Percentiles rank a stretch among this genome's conserved stretches.
Evolutionary conservation across 2,888 invertebrate species (phyloP).

Genomic region (Thelaira solivaga): DNA sequence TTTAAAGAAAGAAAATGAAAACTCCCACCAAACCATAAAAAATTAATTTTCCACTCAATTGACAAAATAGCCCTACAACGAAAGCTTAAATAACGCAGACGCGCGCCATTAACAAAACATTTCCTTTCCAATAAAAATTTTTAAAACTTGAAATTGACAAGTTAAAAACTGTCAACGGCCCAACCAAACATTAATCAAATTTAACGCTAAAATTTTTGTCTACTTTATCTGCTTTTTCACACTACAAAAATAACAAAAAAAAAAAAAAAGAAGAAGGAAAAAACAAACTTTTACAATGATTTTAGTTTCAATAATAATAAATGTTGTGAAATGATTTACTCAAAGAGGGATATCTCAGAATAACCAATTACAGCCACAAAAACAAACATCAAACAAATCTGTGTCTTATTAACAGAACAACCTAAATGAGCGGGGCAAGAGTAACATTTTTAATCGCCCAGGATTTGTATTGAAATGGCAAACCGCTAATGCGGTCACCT

Average conservation of each 20-base stretch:
- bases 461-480: too few species aligned
- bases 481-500: too few species aligned
- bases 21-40: slow-evolving; percentile 19
- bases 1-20: not conserved
- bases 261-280: slow-evolving; percentile 12
- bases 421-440: too few species aligned
- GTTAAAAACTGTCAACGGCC: slow-evolving; percentile 59
- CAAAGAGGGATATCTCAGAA: not conserved
- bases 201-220: slow-evolving; percentile 39
- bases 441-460: too few species aligned
- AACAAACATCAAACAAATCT: too few species aligned
- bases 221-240: slow-evolving; percentile 1
- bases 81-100: not conserved
- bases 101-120: slow-evolving; percentile 23
- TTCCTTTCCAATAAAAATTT: slow-evolving; percentile 9
- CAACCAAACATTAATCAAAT: slow-evolving; percentile 62
- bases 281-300: slow-evolving; percentile 17
- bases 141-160: slow-evolving; percentile 54
- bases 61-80: slow-evolving; percentile 35
- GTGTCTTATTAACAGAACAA: too few species aligned
- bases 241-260: slow-evolving; percentile 7
- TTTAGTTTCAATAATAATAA: slow-evolving; percentile 14
- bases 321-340: not conserved
- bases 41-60: slow-evolving; percentile 52
- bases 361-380: too few species aligned